Evolutionary conservation across 2,888 invertebrate genomes (phyloP).

Genomic region (Thera obeliscata): DNA sequence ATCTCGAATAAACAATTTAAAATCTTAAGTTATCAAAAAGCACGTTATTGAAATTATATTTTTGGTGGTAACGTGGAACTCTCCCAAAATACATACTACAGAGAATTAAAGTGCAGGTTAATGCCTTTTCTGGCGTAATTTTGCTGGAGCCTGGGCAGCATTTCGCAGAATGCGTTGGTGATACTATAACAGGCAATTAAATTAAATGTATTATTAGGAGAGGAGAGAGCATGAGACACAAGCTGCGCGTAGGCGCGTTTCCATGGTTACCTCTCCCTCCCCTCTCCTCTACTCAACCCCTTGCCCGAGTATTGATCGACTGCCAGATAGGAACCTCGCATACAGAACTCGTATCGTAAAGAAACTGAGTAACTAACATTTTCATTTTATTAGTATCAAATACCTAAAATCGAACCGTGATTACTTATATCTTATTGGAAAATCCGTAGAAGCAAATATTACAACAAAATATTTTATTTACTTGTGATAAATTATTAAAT

Average conservation of each 20-base stretch:
- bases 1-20: not conserved
- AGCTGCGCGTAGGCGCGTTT: constrained; percentile 77
- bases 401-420: constrained; percentile 1
- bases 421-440: no score
- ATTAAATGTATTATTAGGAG: constrained; percentile 50
- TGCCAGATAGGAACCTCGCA: constrained; percentile 51
- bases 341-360: constrained; percentile 51
- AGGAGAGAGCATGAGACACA: constrained; percentile 50
- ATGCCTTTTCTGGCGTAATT: not conserved
- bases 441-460: no score
- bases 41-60: no score
- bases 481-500: no score
- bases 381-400: constrained; percentile 12
- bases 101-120: not conserved
- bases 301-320: constrained; percentile 65
- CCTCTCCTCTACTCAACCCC: constrained; percentile 42
- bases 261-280: constrained; percentile 65
- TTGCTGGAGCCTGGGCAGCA: not conserved
- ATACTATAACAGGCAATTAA: constrained; percentile 8
- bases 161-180: constrained; percentile 9
- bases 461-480: no score
- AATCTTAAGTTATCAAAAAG: no score
- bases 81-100: no score
- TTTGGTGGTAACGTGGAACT: no score
- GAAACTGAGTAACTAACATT: constrained; percentile 40